Conservation (phyloP, 1,140 invertebrate genomes). For the Campoletis sonorensis region DNA sequence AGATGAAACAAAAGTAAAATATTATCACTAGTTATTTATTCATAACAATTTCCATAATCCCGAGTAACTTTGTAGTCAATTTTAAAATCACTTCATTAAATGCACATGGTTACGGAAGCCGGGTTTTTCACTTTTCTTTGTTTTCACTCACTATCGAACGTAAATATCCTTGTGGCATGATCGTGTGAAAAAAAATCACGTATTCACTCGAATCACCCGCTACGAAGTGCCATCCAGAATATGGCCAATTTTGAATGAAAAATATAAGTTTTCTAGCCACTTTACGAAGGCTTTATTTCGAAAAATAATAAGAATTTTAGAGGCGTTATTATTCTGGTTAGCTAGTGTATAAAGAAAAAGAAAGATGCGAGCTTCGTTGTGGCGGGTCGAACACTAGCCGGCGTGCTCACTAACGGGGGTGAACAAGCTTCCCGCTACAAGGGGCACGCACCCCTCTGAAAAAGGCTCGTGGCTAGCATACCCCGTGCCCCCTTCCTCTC, state of each 20-base stretch:
- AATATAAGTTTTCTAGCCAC: neutral
- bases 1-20: too few relatives aligned
- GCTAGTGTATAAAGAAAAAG: neutral
- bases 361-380: slow-evolving; percentile 39
- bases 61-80: too few relatives aligned
- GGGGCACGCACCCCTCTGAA: slow-evolving; percentile 40
- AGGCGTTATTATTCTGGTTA: neutral
- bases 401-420: slow-evolving; percentile 31
- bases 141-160: neutral
- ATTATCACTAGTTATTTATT: too few relatives aligned
- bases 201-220: neutral
- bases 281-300: neutral
- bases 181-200: neutral
- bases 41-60: too few relatives aligned
- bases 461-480: slow-evolving; percentile 30
- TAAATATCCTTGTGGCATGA: neutral
- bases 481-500: slow-evolving; percentile 14
- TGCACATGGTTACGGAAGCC: too few relatives aligned
- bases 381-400: slow-evolving; percentile 24
- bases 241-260: neutral
- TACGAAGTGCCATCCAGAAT: neutral
- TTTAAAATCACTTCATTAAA: too few relatives aligned
- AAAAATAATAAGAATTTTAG: neutral
- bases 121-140: neutral
- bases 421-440: slow-evolving; percentile 32